Percentiles rank a stretch among this genome's conserved stretches.
Evolutionary conservation across 2,113 vertebrate genomes (phyloP).

Genomic region (Muntiacus muntjak): DNA sequence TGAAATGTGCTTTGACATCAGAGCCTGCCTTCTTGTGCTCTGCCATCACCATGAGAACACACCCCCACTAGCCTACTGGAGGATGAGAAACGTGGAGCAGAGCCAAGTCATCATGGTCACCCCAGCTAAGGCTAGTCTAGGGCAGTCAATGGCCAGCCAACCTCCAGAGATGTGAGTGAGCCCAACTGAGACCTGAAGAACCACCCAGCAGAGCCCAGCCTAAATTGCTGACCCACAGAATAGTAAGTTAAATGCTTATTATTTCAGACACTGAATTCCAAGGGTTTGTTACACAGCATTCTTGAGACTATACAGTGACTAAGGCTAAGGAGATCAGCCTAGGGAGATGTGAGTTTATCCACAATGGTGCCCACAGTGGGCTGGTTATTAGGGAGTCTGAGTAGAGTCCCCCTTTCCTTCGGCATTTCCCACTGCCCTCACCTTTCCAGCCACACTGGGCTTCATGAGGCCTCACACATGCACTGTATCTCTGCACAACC

Average conservation of each 20-base stretch:
- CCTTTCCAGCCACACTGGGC: neutral
- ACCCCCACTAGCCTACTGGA: neutral
- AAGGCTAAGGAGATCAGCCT: neutral
- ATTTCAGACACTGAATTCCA: neutral
- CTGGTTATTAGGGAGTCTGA: neutral
- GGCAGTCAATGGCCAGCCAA: neutral
- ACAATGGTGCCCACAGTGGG: neutral
- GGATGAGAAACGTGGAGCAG: neutral
- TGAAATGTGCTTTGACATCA: neutral
- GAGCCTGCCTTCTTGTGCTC: neutral
- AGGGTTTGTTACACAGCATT: neutral
- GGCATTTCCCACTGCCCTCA: neutral
- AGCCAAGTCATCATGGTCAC: neutral
- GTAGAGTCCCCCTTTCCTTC: neutral
- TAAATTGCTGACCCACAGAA: neutral
- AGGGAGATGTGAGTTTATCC: neutral
- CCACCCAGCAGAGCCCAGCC: neutral
- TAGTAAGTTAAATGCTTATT: neutral
- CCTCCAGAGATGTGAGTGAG: neutral
- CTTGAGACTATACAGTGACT: neutral
- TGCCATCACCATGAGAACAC: neutral
- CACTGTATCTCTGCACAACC: neutral
- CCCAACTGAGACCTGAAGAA: neutral
- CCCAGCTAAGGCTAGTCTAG: neutral
- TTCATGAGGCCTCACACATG: neutral